A percentile compares a stretch with the other conserved stretches of the same genome.
Conservation (phyloP, 2,797 vertebrate species). For the Malacoctenus gilli region DNA sequence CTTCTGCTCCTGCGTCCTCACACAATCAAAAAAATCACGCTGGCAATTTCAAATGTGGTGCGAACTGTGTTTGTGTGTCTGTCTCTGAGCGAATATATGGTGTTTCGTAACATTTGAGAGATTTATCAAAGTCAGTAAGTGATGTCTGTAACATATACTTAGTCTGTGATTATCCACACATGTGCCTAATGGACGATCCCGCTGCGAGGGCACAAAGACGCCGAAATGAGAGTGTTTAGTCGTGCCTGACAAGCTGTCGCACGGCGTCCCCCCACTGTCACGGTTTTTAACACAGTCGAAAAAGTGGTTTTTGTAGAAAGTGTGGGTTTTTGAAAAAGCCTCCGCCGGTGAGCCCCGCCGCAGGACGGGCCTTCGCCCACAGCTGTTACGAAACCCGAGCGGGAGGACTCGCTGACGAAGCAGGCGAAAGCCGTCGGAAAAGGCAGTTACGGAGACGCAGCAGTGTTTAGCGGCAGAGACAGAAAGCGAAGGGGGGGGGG, state of each 20-base stretch:
- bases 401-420: conserved; percentile 58
- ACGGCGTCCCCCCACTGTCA: conserved; percentile 14
- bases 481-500: conserved; percentile 26
- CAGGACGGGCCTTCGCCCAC: conserved; percentile 11
- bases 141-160: too few relatives aligned
- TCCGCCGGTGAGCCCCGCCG: conserved; percentile 9
- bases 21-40: too few relatives aligned
- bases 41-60: too few relatives aligned
- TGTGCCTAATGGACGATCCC: conserved; percentile 25
- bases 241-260: neutral
- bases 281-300: conserved; percentile 10
- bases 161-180: too few relatives aligned
- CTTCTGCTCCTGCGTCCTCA: too few relatives aligned
- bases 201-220: conserved; percentile 26
- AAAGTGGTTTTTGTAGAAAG: conserved; percentile 13
- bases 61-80: too few relatives aligned
- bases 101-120: too few relatives aligned
- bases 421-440: conserved; percentile 30
- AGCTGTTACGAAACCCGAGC: conserved; percentile 28
- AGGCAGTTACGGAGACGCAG: conserved; percentile 22
- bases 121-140: conserved; percentile 8
- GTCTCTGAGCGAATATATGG: too few relatives aligned
- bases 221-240: conserved; percentile 14
- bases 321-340: conserved; percentile 4
- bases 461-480: conserved; percentile 42